A percentile compares a stretch with the other conserved stretches of the same genome.
phyloP scores from a whole-genome alignment of 2,113 vertebrate genomes.

The Greenwoodochromis staneri region DNA sequence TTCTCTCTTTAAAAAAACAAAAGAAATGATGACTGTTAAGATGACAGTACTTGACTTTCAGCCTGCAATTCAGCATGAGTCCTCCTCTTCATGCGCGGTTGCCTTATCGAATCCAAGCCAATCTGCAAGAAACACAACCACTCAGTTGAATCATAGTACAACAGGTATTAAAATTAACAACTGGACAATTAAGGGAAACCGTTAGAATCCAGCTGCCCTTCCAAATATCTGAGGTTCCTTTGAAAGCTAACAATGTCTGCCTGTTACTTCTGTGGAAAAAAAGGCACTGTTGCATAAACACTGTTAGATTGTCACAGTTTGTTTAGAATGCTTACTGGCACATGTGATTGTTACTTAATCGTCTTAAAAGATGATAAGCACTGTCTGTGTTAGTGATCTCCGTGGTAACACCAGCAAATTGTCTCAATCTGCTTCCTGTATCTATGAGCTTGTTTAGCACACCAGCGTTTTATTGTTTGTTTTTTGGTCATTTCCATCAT shows the following conservation, averaged over 20 bases:
- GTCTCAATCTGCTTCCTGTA: neutral
- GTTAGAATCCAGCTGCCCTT: neutral
- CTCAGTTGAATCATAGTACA: neutral
- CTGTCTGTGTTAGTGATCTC: neutral
- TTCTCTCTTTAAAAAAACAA: neutral
- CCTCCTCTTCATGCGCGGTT: neutral
- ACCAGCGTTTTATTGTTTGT: neutral
- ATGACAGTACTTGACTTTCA: neutral
- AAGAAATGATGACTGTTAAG: neutral
- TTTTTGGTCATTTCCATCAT: neutral
- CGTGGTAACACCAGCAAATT: conserved; percentile 28
- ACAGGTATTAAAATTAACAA: neutral
- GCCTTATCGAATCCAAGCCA: neutral
- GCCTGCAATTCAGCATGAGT: neutral
- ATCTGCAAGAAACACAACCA: neutral
- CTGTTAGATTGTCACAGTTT: neutral
- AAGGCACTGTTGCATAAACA: neutral
- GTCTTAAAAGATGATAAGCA: conserved; percentile 13
- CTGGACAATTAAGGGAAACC: neutral
- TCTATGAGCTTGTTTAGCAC: neutral
- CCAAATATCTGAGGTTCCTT: neutral
- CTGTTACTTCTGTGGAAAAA: neutral
- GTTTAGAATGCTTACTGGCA: neutral
- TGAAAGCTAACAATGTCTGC: neutral
- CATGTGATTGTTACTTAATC: neutral